Evolutionary conservation across 2,113 vertebrate species (phyloP), one percentile per base, ranked within the genome.

Genomic region (Apus apus): DNA sequence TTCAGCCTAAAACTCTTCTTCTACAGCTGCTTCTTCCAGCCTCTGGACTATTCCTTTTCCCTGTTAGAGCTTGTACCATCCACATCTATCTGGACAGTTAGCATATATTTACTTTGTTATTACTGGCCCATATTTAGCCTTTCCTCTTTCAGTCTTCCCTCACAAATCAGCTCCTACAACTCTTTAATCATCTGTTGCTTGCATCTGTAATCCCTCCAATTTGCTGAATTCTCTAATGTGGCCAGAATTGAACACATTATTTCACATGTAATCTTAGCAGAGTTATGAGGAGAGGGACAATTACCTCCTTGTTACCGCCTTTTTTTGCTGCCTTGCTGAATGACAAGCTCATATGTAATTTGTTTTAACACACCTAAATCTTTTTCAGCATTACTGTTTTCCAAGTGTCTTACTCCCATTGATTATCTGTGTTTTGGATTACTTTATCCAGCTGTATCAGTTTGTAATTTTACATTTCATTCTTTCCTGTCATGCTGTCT

Each of bases 151-250:
- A 60, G 71, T 61, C 65, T 85, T 91, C 56, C 51, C 73, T 85
- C 51, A 40, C 53, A 90, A 85, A 87, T 86, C 92, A 86, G 75
- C 36, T 90, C 61, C 90, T 58, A 53, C 53, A 92, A 73, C 68
- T 86, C 90, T 93, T 93, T 66, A 89, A 93, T 94, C 43, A 89
- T 56, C 88, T 90, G 19, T 53, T 92, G 58, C 81, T 93, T 65
- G 50, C 58, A 80, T 57, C 43, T 84, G 75, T 96, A 95, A 96
- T 70, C 61, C 83, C 34, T 89, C 78, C 90, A 93, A 81, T 84
- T 91, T 91, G 72, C 72, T 67, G 70, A 85, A 75, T 85, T 89
- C 77, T 95, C 83, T 87, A 91, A 70, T 4, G 1, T 11, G 27
- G 60, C 57, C 76, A 74, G 81, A 90, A 92, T 9, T 13, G 46